Percentiles rank a stretch among this genome's conserved stretches.
Conservation (phyloP, 35 echinoderm and acorn worm species). For the Lytechinus variegatus region DNA sequence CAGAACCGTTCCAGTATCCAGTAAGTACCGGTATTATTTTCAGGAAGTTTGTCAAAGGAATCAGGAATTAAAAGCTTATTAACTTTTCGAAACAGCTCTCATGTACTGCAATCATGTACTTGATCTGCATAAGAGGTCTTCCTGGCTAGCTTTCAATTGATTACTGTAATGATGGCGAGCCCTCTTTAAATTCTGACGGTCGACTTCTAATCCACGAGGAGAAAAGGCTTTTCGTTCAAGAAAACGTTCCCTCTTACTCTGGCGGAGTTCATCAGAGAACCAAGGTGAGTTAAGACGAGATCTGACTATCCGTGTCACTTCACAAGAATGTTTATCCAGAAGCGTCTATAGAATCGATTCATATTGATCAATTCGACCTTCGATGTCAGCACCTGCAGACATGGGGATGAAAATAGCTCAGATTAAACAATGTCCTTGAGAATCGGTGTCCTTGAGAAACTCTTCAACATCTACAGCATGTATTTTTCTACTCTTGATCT, state of each 20-base stretch:
- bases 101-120: not conserved
- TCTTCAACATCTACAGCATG: constrained; percentile 19
- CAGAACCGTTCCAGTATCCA: not conserved
- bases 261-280: constrained; percentile 25
- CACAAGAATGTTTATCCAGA: not conserved
- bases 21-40: not conserved
- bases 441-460: too few species aligned
- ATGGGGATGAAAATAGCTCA: not conserved
- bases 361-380: constrained; percentile 11
- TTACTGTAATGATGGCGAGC: not conserved
- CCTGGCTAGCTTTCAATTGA: not conserved
- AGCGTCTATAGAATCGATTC: not conserved
- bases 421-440: not conserved
- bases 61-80: not conserved
- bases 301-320: not conserved
- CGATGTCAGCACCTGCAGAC: constrained; percentile 12
- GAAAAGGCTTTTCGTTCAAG: not conserved
- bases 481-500: not conserved
- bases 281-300: not conserved
- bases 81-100: not conserved
- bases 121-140: not conserved
- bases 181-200: not conserved
- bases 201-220: not conserved
- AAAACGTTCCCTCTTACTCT: not conserved
- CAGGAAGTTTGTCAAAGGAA: not conserved